phyloP scores from a whole-genome alignment of 2,797 vertebrate genomes.

The Pseudomugil tenellus region DNA sequence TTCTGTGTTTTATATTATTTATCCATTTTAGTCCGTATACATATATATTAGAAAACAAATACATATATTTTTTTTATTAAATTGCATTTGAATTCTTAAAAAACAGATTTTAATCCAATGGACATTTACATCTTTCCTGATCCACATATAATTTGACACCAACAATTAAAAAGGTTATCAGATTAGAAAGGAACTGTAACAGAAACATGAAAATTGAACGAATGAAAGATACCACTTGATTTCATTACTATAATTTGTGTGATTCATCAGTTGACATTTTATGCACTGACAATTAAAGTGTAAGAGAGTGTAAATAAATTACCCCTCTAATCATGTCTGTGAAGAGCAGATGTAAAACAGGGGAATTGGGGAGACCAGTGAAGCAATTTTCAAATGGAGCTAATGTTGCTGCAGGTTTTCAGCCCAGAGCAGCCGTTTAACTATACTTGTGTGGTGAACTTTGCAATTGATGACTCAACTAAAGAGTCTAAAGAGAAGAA shows the following conservation, averaged over 20 bases:
- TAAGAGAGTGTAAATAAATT: constrained; percentile 62
- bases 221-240: constrained; percentile 35
- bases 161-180: constrained; percentile 1
- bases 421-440: constrained; percentile 8
- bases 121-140: constrained; percentile 2
- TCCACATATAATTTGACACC: background rate
- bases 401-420: constrained; percentile 33
- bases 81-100: background rate
- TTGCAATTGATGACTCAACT: constrained; percentile 68
- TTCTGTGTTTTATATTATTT: background rate
- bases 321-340: constrained; percentile 35
- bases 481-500: constrained; percentile 60
- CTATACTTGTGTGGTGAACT: constrained; percentile 49
- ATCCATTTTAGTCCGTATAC: background rate
- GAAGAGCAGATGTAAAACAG: constrained; percentile 42
- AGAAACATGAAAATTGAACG: constrained; percentile 18
- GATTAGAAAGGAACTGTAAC: background rate
- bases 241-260: constrained; percentile 37
- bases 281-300: constrained; percentile 59
- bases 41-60: too few species aligned
- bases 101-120: background rate
- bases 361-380: constrained; percentile 45
- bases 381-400: constrained; percentile 31
- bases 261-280: constrained; percentile 51
- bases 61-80: too few species aligned